A percentile compares a stretch with the other conserved stretches of the same genome.
Evolutionary conservation across 37 sponge, comb jelly and placozoan species (phyloP).

Genomic region (Hormiphora californensis): DNA sequence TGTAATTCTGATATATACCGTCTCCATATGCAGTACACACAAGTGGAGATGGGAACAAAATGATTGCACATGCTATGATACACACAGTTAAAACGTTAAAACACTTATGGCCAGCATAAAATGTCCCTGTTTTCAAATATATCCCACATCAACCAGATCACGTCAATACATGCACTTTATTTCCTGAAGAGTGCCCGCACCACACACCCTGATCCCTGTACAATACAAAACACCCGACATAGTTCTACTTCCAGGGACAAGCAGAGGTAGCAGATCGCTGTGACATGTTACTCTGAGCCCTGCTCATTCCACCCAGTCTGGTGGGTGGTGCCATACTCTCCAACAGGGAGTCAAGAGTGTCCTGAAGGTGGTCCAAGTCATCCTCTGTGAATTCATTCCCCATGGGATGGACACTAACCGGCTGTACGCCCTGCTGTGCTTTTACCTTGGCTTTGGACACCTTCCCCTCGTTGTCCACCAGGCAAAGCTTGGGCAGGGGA

Average conservation of each 20-base stretch:
- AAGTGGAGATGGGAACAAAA: no score
- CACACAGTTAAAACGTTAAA: no score
- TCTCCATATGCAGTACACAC: no score
- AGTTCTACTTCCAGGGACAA: not conserved
- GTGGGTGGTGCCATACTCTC: constrained; percentile 23
- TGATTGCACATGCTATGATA: no score
- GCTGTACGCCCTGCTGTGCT: not conserved
- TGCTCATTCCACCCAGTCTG: constrained; percentile 26
- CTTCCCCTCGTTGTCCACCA: not conserved
- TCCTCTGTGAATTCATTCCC: constrained; percentile 7
- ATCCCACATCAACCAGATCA: no score
- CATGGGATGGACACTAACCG: not conserved
- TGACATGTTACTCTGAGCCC: constrained; percentile 46
- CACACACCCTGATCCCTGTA: no score
- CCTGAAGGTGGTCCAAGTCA: constrained; percentile 1
- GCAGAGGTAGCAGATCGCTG: not conserved
- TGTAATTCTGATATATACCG: no score
- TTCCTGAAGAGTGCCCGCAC: no score
- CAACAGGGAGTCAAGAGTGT: constrained; percentile 29
- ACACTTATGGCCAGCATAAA: no score
- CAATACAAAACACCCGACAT: no score
- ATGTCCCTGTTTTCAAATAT: no score
- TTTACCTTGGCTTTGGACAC: not conserved
- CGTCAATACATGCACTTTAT: no score
- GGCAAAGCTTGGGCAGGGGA: constrained; percentile 59